Conservation (phyloP, 2,797 vertebrate genomes). For the Pseudochromis fuscus region DNA sequence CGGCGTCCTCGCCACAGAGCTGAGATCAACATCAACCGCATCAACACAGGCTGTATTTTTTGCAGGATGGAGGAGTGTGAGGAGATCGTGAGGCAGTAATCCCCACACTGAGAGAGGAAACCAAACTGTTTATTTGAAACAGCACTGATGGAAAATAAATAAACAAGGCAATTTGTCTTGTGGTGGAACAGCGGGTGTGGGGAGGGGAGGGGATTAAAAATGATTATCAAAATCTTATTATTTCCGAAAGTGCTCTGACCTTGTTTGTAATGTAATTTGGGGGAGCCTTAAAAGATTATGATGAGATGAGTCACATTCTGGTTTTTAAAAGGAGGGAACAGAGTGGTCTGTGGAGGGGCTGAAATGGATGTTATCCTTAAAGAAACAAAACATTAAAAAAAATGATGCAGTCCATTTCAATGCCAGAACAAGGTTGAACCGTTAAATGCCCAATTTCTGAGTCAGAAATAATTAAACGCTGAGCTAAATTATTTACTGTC, state of each 20-base stretch:
- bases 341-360: slow-evolving; percentile 43
- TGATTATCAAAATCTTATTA: slow-evolving; percentile 76
- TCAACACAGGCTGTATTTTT: slow-evolving; percentile 26
- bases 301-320: slow-evolving; percentile 67
- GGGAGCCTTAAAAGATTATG: slow-evolving; percentile 78
- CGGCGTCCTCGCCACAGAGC: slow-evolving; percentile 33
- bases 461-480: slow-evolving; percentile 15
- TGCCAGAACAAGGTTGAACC: slow-evolving; percentile 58
- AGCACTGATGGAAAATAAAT: slow-evolving; percentile 60
- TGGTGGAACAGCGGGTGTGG: slow-evolving; percentile 57
- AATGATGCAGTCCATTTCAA: slow-evolving; percentile 54
- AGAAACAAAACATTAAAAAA: no score
- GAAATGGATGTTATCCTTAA: slow-evolving; percentile 36
- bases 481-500: slow-evolving; percentile 2
- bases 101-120: slow-evolving; percentile 40
- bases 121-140: slow-evolving; percentile 59
- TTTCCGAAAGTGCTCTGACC: slow-evolving; percentile 75
- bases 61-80: neutral
- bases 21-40: slow-evolving; percentile 51
- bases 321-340: slow-evolving; percentile 58
- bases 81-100: slow-evolving; percentile 33
- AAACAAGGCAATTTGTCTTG: slow-evolving; percentile 62
- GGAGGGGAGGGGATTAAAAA: slow-evolving; percentile 73
- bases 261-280: slow-evolving; percentile 79
- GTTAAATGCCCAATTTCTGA: slow-evolving; percentile 39